Evolutionary conservation across 1,140 invertebrate species (phyloP).

Genomic region (Diorhabda carinulata): DNA sequence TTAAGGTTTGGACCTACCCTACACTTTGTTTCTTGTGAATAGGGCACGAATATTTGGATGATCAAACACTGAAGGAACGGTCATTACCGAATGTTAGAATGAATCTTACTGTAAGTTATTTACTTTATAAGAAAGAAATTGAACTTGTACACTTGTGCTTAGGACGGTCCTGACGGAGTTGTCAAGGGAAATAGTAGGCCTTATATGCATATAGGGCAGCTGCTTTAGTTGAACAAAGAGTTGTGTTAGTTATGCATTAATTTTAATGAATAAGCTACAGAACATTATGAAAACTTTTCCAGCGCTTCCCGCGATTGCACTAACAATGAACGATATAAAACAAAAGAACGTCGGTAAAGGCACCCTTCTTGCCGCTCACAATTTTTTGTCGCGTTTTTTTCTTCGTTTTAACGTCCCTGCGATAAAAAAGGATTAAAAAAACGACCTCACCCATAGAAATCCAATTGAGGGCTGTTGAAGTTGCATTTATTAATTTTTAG

Average conservation of each 20-base stretch:
- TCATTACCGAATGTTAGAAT: no score
- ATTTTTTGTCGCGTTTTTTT: constrained; percentile 16
- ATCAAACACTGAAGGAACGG: no score
- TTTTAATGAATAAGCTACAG: constrained; percentile 13
- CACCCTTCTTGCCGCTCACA: constrained; percentile 6
- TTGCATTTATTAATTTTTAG: constrained; percentile 9
- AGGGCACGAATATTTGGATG: no score
- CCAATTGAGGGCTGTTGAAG: constrained; percentile 13
- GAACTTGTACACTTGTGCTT: background rate
- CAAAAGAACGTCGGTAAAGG: constrained; percentile 8
- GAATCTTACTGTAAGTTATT: no score
- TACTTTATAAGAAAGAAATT: no score
- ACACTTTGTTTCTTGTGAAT: no score
- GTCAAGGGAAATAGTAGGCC: constrained; percentile 11
- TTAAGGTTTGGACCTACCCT: no score
- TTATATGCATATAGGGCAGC: constrained; percentile 12
- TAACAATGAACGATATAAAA: constrained; percentile 12
- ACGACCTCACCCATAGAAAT: constrained; percentile 9
- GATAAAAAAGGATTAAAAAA: constrained; percentile 14
- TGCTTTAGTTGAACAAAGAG: constrained; percentile 6
- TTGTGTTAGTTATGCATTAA: constrained; percentile 17
- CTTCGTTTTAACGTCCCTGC: constrained; percentile 9
- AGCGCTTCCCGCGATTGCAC: constrained; percentile 9
- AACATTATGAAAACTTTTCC: constrained; percentile 16
- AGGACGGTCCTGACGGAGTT: background rate